Conservation (phyloP, 2,888 invertebrate species). For the Prenolepis imparis region DNA sequence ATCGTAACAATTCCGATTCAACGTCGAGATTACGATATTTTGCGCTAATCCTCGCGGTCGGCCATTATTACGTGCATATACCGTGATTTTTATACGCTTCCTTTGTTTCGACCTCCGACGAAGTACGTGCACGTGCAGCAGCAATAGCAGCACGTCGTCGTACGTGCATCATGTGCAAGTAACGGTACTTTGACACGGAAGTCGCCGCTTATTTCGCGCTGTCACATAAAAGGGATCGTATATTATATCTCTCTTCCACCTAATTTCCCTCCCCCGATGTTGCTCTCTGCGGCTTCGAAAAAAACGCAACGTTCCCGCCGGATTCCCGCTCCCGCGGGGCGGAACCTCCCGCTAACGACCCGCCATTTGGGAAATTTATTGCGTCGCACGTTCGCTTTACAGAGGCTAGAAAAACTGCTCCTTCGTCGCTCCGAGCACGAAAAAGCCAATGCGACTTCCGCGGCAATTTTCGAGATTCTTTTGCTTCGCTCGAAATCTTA, state of each 20-base stretch:
- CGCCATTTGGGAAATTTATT: constrained; percentile 58
- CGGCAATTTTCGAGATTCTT: constrained; percentile 2
- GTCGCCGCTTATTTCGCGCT: constrained; percentile 53
- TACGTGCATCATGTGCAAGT: constrained; percentile 51
- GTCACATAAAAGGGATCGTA: constrained; percentile 41
- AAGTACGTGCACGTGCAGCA: constrained; percentile 61
- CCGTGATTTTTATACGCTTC: constrained; percentile 47
- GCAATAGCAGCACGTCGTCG: constrained; percentile 1
- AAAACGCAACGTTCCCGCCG: constrained; percentile 14
- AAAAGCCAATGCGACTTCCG: constrained; percentile 32
- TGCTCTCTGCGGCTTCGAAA: constrained; percentile 46
- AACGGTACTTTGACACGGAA: constrained; percentile 64
- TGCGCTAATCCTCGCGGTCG: not conserved
- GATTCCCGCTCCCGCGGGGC: constrained; percentile 41
- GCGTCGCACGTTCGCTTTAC: constrained; percentile 56
- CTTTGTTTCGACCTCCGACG: constrained; percentile 58
- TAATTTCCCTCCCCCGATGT: constrained; percentile 48
- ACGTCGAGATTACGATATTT: not conserved
- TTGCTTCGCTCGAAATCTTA: not conserved
- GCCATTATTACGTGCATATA: constrained; percentile 12
- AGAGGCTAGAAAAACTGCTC: constrained; percentile 32
- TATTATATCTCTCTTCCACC: constrained; percentile 43
- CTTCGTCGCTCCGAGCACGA: constrained; percentile 13
- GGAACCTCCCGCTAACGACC: constrained; percentile 56
- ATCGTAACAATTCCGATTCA: not conserved